Conservation (phyloP, 2,797 vertebrate species). For the Parambassis ranga region DNA sequence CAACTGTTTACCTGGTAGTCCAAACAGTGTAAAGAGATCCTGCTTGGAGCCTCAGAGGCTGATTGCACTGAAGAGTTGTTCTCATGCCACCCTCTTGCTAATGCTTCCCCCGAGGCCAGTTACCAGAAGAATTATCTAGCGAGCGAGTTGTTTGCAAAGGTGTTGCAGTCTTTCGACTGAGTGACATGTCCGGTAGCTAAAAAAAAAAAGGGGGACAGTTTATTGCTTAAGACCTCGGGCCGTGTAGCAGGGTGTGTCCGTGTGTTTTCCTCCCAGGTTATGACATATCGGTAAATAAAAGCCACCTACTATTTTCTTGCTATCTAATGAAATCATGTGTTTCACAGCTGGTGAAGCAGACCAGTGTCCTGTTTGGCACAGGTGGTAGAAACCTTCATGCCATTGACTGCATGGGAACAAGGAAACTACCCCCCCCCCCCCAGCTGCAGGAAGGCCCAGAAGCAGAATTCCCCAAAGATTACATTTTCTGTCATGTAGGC, state of each 20-base stretch:
- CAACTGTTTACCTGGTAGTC: constrained; percentile 68
- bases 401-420: constrained; percentile 12
- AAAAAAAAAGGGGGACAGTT: neutral
- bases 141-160: constrained; percentile 53
- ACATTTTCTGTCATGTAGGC: constrained; percentile 30
- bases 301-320: too few species aligned
- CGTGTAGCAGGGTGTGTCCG: neutral
- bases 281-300: too few species aligned
- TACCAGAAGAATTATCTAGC: neutral
- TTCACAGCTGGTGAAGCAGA: constrained; percentile 9
- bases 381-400: constrained; percentile 44
- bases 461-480: constrained; percentile 43
- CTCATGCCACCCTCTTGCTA: constrained; percentile 4
- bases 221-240: neutral
- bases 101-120: constrained; percentile 30
- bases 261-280: neutral
- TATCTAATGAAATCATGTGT: too few species aligned
- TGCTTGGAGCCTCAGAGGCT: constrained; percentile 37
- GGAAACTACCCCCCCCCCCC: constrained; percentile 47
- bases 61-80: constrained; percentile 10
- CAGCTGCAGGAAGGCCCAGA: constrained; percentile 53
- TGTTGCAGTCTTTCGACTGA: constrained; percentile 30
- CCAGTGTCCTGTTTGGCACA: constrained; percentile 17
- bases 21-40: constrained; percentile 59
- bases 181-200: constrained; percentile 4